phyloP scores from a whole-genome alignment of 2,113 vertebrate species.

The Prochilodus magdalenae region DNA sequence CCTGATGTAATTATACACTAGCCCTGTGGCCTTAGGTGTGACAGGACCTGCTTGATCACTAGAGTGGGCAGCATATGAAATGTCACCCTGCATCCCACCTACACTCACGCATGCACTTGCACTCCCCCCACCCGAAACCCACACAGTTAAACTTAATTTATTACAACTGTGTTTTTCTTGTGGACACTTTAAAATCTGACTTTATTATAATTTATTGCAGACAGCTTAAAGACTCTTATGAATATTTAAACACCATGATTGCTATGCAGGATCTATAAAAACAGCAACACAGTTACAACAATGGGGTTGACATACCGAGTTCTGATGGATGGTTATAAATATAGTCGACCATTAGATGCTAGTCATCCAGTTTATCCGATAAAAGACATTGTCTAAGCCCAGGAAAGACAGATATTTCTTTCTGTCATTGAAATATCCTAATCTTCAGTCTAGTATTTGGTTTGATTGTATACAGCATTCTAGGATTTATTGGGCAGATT shows the following conservation, averaged over 20 bases:
- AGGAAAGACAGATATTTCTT: neutral
- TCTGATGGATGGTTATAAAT: no score
- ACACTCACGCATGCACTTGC: constrained; percentile 25
- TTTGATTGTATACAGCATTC: no score
- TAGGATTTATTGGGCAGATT: neutral
- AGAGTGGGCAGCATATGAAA: constrained; percentile 44
- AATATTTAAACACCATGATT: neutral
- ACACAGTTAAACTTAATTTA: neutral
- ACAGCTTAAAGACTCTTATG: neutral
- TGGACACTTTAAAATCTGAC: neutral
- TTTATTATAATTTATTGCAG: constrained; percentile 24
- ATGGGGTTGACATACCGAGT: no score
- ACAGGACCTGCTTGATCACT: constrained; percentile 48
- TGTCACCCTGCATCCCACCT: constrained; percentile 21
- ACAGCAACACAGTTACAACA: no score
- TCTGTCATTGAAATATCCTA: neutral
- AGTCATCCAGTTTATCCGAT: neutral
- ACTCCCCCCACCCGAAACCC: constrained; percentile 1
- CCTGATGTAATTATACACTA: constrained; percentile 66
- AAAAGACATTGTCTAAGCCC: neutral
- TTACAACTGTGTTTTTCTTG: neutral
- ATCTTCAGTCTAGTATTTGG: no score
- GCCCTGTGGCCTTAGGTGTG: constrained; percentile 53
- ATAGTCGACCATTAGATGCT: no score
- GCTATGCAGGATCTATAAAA: no score